These are phyloP conservation scores for Scaptomyza parva DNA, from an alignment of 2,888 invertebrate species.

Conservation along the genomic window DNA sequence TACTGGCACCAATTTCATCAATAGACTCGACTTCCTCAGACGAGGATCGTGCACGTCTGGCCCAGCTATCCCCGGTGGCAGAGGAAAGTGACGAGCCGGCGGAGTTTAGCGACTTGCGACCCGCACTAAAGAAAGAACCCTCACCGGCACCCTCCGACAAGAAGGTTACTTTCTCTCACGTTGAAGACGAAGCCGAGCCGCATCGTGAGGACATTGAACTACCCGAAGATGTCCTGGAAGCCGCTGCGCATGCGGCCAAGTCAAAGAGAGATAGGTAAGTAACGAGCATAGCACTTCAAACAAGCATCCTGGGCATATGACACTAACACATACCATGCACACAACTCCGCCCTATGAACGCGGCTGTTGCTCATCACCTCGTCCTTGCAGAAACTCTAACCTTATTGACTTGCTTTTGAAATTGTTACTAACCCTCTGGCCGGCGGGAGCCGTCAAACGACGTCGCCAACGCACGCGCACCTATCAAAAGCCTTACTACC, in stretches of 20 bases:
- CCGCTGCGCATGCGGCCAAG: slow-evolving; percentile 74
- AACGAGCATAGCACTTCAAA: not conserved
- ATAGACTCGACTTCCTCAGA: slow-evolving; percentile 85
- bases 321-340: slow-evolving; percentile 59
- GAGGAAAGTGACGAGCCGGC: slow-evolving; percentile 82
- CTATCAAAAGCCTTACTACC: slow-evolving; percentile 44
- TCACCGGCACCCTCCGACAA: slow-evolving; percentile 85
- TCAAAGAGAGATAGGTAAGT: slow-evolving; percentile 86
- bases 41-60: slow-evolving; percentile 80
- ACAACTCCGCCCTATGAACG: slow-evolving; percentile 15
- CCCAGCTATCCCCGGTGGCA: slow-evolving; percentile 78
- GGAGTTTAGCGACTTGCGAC: slow-evolving; percentile 62
- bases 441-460: slow-evolving; percentile 61
- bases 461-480: slow-evolving; percentile 50
- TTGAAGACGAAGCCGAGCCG: slow-evolving; percentile 83
- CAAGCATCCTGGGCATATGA: slow-evolving; percentile 12
- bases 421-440: slow-evolving; percentile 82
- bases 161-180: slow-evolving; percentile 86
- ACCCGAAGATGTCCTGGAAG: slow-evolving; percentile 82
- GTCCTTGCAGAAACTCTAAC: slow-evolving; percentile 79
- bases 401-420: slow-evolving; percentile 74
- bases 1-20: slow-evolving; percentile 84
- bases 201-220: slow-evolving; percentile 84
- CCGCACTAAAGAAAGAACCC: slow-evolving; percentile 84
- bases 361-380: slow-evolving; percentile 52